These are phyloP conservation scores for Cydia splendana DNA, from an alignment of 1,140 invertebrate species.

Conservation along the genomic window DNA sequence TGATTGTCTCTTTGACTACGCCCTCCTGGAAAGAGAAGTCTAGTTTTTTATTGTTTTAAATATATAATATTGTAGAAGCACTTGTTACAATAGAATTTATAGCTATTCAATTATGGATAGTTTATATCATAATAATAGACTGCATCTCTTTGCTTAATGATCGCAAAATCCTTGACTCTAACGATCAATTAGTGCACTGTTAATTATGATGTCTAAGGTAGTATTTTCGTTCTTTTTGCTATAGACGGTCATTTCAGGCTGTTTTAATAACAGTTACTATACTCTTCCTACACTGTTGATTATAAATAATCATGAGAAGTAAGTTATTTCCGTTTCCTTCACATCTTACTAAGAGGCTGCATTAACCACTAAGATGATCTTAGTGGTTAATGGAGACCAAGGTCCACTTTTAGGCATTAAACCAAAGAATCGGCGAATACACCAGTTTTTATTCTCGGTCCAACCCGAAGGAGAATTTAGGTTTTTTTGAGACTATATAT, in stretches of 20 bases:
- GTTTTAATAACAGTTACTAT: neutral
- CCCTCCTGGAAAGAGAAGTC: no score
- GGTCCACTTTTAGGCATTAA: no score
- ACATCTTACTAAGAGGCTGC: no score
- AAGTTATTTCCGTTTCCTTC: no score
- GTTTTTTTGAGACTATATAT: no score
- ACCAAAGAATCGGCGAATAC: no score
- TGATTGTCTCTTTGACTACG: neutral
- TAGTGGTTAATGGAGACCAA: no score
- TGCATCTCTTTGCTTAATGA: neutral
- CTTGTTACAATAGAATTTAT: neutral
- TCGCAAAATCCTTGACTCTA: neutral
- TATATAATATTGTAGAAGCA: no score
- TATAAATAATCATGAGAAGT: neutral
- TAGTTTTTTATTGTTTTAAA: no score
- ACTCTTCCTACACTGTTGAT: neutral
- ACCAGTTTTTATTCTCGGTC: no score
- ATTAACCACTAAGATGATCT: no score
- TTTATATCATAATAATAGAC: slow-evolving; percentile 1
- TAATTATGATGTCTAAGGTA: neutral
- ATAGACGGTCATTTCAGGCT: neutral
- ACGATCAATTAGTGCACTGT: neutral
- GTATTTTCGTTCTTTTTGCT: neutral
- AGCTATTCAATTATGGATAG: neutral
- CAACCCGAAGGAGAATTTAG: no score